Base-by-base conservation (phyloP, 2,888 invertebrate species). In the Eupelmus urozonus region DNA sequence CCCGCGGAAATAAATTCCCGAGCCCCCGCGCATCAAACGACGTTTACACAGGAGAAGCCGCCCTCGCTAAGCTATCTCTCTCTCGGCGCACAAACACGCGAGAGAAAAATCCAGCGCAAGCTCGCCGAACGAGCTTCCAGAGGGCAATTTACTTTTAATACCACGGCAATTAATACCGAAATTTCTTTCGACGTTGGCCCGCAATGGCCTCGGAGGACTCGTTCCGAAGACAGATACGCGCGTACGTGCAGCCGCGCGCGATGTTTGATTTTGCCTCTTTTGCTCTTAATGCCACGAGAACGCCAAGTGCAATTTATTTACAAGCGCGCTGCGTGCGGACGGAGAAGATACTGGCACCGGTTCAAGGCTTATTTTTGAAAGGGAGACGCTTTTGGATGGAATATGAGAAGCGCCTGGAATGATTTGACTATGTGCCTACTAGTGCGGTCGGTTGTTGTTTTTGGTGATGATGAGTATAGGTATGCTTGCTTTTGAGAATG, bases 131-230 rank as follows among this genome's bases (percentile, higher is more conserved):
- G 51, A 57, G 29, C 55, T 71, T 70, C 63, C 34, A 53, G 53
- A 59, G 71, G n/a, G 55, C 71, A 55, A 66, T 75, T 79, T 79
- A 60, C 65, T 75, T 79, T 79, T 75, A 45, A 79, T 79, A 66
- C 53, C 25, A 5, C 20, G 23, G 67, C 72, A 62, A 76, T 79
- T 76, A 79, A 76, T 79, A 76, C 71, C 71, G 25, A 18, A 71
- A 55, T 57, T 42, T 53, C 75, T 34, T 34, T 3, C 3, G 60
- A 65, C 70, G 69, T 65, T 74, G n/a, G n/a, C n/a, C n/a, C 53
- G 34, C 13, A 9, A 2, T 16, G 42, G 7, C 53, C 79, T 66
- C 79, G 23, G 45, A 71, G 70, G 75, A 60, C 71, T 55, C 60
- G 45, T 71, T 53, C 45, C 66, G 16, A 74, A 78, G 78, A 78